Evolutionary conservation across 2,888 invertebrate species (phyloP).

Genomic region (Dichetophora obliterata): DNA sequence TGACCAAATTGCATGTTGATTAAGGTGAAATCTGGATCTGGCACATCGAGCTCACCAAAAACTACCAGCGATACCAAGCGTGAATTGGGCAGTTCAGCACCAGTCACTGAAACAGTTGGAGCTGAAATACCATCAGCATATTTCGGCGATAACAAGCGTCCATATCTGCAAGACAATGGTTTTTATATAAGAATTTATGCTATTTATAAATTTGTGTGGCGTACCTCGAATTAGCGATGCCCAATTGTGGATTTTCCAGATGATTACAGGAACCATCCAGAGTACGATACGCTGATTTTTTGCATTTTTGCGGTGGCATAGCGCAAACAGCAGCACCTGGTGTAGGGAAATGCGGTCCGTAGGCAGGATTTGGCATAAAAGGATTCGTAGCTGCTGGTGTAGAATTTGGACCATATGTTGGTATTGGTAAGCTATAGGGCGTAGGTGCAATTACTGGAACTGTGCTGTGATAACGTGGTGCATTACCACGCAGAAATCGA

Average conservation of each 20-base stretch:
- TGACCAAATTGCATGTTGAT: slow-evolving; percentile 78
- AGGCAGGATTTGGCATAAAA: slow-evolving; percentile 52
- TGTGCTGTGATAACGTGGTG: slow-evolving; percentile 45
- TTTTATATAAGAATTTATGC: background rate
- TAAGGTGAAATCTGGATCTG: slow-evolving; percentile 81
- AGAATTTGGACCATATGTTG: slow-evolving; percentile 29
- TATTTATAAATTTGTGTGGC: background rate
- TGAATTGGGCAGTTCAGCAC: slow-evolving; percentile 77
- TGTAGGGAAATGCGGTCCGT: slow-evolving; percentile 57
- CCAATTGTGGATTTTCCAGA: slow-evolving; percentile 83
- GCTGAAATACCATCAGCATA: slow-evolving; percentile 72
- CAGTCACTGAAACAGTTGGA: slow-evolving; percentile 76
- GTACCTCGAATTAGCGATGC: slow-evolving; percentile 79
- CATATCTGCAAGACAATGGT: slow-evolving; percentile 61
- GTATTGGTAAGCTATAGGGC: slow-evolving; percentile 6
- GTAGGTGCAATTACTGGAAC: slow-evolving; percentile 28
- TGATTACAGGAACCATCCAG: slow-evolving; percentile 97
- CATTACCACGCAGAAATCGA: slow-evolving; percentile 51
- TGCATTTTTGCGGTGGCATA: slow-evolving; percentile 60
- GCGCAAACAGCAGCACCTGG: slow-evolving; percentile 60
- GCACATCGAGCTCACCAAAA: slow-evolving; percentile 79
- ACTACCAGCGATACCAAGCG: slow-evolving; percentile 79
- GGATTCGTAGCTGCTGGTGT: slow-evolving; percentile 59
- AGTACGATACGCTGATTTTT: slow-evolving; percentile 75
- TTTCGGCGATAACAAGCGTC: slow-evolving; percentile 68